These are phyloP conservation scores for Nemotelus nigrinus DNA, from an alignment of 2,888 invertebrate genomes.

Conservation along the genomic window DNA sequence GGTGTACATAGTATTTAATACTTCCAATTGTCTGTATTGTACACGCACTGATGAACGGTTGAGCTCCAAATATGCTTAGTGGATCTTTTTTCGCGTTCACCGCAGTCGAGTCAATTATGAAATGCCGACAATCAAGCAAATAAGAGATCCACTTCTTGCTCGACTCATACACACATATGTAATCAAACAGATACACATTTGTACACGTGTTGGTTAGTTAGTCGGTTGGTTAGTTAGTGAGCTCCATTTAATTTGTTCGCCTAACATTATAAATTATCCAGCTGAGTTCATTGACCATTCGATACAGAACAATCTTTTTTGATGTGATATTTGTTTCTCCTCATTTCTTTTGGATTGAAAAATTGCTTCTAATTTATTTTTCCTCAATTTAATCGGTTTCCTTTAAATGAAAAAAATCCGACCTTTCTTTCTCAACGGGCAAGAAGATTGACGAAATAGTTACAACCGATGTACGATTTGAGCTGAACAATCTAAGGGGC, in stretches of 20 bases:
- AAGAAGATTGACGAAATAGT: neutral
- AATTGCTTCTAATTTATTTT: slow-evolving; percentile 14
- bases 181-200: no score
- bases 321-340: neutral
- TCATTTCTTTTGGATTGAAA: neutral
- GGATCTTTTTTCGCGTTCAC: no score
- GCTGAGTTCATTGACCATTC: neutral
- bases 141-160: slow-evolving; percentile 7
- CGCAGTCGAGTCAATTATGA: neutral
- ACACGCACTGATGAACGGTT: neutral
- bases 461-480: neutral
- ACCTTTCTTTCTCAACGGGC: no score
- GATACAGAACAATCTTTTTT: slow-evolving; percentile 3
- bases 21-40: neutral
- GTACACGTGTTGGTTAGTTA: no score
- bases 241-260: neutral
- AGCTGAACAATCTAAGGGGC: neutral
- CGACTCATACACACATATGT: neutral
- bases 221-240: no score
- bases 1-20: neutral
- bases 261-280: slow-evolving; percentile 19
- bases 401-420: neutral
- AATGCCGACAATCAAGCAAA: slow-evolving; percentile 4
- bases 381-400: slow-evolving; percentile 5
- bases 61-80: no score